Evolutionary conservation across 2,113 vertebrate genomes (phyloP), one percentile per base, ranked within the genome.

Genomic region (Micronycteris hirsuta): DNA sequence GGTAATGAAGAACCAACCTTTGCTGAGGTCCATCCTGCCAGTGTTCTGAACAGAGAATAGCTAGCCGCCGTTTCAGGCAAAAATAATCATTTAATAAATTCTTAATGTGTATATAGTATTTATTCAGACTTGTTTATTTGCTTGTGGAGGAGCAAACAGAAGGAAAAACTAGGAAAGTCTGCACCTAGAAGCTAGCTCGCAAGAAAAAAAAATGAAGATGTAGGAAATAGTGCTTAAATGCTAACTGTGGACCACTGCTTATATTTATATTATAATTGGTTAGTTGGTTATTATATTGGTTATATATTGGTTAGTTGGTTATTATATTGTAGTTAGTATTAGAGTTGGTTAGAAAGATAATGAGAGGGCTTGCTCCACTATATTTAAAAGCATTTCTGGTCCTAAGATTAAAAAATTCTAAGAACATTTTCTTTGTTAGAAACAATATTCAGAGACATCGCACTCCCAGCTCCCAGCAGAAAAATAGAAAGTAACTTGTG

Each of bases 51-150:
- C 12, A 93, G 38, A 89, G 43, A 88, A 49, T 3, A 91, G 41
- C 13, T 81, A 84, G 4, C 26, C 65, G 56, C 9, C 22, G 5
- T n/a, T 76, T 24, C 2, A 80, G 89, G 36, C n/a, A 86, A 95
- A 94, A 84, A n/a, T 47, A 47, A 80, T 89, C 41, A 68, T 49
- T 87, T 87, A 87, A 91, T 78, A 91, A 80, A 84, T 67, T 49
- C 13, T 45, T 77, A 52, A 38, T 1, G 3, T 45, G 15, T 33
- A 49, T 65, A 65, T 73, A 28, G 28, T 38, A 20, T 58, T 26
- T 70, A 65, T 77, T 82, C 28, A 58, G 43, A 43, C 43, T 74
- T 93, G 2, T 41, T 24, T 38, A 74, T 88, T 86, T n/a, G 56
- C 7, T 33, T 86, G 3, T 28, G 49, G 16, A 28, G 47, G 20